Evolutionary conservation across 1,140 invertebrate species (phyloP), one percentile per base, ranked within the genome.

Genomic region (Drosophila ficusphila): DNA sequence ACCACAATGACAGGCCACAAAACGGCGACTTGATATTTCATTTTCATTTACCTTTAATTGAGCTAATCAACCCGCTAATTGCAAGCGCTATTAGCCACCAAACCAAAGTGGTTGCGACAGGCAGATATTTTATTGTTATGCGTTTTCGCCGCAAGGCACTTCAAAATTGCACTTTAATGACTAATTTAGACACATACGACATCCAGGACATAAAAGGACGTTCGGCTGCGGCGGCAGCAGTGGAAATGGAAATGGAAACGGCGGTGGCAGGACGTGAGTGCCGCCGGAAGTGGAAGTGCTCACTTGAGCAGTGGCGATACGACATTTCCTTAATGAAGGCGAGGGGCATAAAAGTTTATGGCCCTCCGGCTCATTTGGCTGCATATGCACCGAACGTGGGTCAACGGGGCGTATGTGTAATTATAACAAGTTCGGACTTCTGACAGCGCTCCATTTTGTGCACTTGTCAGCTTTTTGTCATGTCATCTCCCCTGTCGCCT

Each of bases 321-420:
- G 81, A 86, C 81, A 83, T 90, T 90, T 90, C 88, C 88, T 86
- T 90, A 90, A 90, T 88, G 88, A 90, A 70, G 82, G 57, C 27
- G 39, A 70, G n/a, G 44, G 12, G 74, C 79, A 86, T 85, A 85
- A 79, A 85, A 85, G 60, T 85, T 85, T 57, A 85, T 83, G 54
- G 69, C 49, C 49, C 57, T 57, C 34, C 61, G 75, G 62, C 69
- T 70, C 78, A 75, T 79, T 76, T 70, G 58, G 47, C 42, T 34
- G 52, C 48, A 67, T 61, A 68, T 27, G n/a, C 23, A 39, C 44
- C 34, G 14, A 70, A 73, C 52, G 42, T n/a, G 42, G 60, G 23
- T 53, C 62, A 76, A 77, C 76, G 36, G 62, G 77, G 82, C 77
- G 82, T 82, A 82, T 88, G 82, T 73, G 82, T 86, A 86, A 88